phyloP scores from a whole-genome alignment of 2,797 vertebrate species.

The Lepus townsendii region DNA sequence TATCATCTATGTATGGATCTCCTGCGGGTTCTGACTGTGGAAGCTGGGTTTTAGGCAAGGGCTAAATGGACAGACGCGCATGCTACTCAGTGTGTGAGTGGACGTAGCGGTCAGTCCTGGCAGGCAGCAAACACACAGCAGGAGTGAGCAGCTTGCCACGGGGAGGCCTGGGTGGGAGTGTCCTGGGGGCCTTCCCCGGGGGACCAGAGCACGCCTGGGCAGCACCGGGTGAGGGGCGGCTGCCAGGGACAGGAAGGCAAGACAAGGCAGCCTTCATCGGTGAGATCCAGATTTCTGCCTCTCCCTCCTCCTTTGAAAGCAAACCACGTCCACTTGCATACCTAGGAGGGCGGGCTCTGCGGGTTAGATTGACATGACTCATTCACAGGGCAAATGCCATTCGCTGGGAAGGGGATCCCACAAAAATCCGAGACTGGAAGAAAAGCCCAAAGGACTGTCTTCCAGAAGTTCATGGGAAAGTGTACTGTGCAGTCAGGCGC shows the following conservation, averaged over 20 bases:
- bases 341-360: not conserved
- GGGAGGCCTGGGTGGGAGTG: rapidly evolving
- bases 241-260: no score
- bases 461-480: no score
- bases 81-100: not conserved
- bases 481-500: no score
- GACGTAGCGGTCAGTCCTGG: not conserved
- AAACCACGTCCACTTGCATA: no score
- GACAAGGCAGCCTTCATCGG: no score
- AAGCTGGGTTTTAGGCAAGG: not conserved
- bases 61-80: rapidly evolving
- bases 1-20: not conserved
- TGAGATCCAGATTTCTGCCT: not conserved
- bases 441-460: not conserved
- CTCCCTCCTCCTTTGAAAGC: not conserved
- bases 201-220: no score
- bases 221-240: not conserved
- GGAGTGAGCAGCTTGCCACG: rapidly evolving
- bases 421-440: not conserved
- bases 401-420: not conserved
- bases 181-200: not conserved
- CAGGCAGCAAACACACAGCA: not conserved
- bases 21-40: not conserved
- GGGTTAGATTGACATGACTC: not conserved
- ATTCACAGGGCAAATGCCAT: not conserved